These are phyloP conservation scores for Trematomus loennbergii DNA, from an alignment of 2,113 vertebrate genomes.

Conservation along the genomic window DNA sequence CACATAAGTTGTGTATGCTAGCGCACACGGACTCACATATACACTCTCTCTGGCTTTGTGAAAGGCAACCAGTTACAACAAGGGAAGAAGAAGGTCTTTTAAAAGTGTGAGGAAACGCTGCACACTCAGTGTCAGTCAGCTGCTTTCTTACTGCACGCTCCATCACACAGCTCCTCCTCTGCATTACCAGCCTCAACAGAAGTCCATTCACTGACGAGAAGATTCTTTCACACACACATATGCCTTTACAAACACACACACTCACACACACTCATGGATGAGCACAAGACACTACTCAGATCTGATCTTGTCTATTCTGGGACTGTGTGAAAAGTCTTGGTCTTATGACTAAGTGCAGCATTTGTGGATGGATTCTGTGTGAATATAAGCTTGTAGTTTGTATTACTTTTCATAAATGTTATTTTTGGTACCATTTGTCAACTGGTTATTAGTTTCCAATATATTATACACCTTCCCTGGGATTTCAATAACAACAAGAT, in stretches of 20 bases:
- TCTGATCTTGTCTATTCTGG: slow-evolving; percentile 61
- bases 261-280: slow-evolving; percentile 18
- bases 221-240: slow-evolving; percentile 16
- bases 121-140: slow-evolving; percentile 54
- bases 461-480: neutral
- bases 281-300: slow-evolving; percentile 62
- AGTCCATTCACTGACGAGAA: slow-evolving; percentile 52
- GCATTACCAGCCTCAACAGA: slow-evolving; percentile 46
- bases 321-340: slow-evolving; percentile 56
- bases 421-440: neutral
- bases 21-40: slow-evolving; percentile 3
- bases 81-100: slow-evolving; percentile 21
- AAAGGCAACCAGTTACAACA: slow-evolving; percentile 22
- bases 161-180: slow-evolving; percentile 51
- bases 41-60: slow-evolving; percentile 16
- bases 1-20: slow-evolving; percentile 18
- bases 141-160: slow-evolving; percentile 51
- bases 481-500: too few species aligned
- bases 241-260: slow-evolving; percentile 14
- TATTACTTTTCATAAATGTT: neutral
- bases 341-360: slow-evolving; percentile 61
- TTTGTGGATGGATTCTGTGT: slow-evolving; percentile 27
- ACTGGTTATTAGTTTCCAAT: neutral
- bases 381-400: slow-evolving; percentile 4
- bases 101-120: slow-evolving; percentile 25